phyloP scores from a whole-genome alignment of 2,113 vertebrate genomes.

The Carettochelys insculpta region DNA sequence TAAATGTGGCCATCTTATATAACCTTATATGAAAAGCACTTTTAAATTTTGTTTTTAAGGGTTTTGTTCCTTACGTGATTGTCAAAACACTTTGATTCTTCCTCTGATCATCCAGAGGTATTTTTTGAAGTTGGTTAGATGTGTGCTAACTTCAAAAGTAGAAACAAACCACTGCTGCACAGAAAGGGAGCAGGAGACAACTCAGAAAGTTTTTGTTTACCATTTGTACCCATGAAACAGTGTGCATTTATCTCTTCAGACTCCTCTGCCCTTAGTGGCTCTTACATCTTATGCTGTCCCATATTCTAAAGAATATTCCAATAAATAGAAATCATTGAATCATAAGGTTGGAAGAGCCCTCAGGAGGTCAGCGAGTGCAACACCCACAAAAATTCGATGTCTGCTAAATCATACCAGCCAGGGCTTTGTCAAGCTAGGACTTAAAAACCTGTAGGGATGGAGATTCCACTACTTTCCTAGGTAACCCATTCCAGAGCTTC shows the following conservation, averaged over 20 bases:
- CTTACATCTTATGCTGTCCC: not conserved
- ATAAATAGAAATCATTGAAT: not conserved
- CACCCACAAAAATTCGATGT: too few species aligned
- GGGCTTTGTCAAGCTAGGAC: too few species aligned
- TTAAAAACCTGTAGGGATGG: too few species aligned
- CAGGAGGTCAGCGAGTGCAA: too few species aligned
- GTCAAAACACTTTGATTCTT: conserved; percentile 1
- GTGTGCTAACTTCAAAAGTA: not conserved
- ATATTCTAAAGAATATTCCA: not conserved
- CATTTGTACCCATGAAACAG: not conserved
- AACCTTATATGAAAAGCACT: not conserved
- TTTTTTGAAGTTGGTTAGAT: not conserved
- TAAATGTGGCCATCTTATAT: accelerated
- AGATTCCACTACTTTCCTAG: too few species aligned
- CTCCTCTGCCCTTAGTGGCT: not conserved
- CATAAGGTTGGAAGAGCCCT: too few species aligned
- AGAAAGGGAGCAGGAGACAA: not conserved
- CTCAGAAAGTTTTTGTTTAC: not conserved
- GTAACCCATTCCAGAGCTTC: too few species aligned
- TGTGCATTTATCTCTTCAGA: not conserved
- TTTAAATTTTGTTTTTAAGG: not conserved
- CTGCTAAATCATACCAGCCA: too few species aligned
- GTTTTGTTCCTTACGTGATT: not conserved
- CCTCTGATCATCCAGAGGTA: not conserved
- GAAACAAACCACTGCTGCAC: not conserved